Evolutionary conservation across 2,888 invertebrate genomes (phyloP).

Genomic region (Nowickia ferox): DNA sequence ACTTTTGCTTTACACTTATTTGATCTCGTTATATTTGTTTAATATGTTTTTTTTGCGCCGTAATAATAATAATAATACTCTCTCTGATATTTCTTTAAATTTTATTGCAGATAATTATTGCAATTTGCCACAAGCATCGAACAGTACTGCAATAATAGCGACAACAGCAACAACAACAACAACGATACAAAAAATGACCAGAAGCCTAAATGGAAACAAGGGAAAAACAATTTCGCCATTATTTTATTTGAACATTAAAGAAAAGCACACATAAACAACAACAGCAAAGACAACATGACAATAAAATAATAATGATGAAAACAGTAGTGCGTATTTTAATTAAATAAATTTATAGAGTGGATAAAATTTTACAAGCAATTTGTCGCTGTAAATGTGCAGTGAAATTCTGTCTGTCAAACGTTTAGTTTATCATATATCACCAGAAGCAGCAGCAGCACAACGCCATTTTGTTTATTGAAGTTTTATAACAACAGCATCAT

Average conservation of each 20-base stretch:
- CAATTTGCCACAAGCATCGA: constrained; percentile 65
- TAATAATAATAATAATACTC: constrained; percentile 26
- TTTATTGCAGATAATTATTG: constrained; percentile 72
- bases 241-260: constrained; percentile 71
- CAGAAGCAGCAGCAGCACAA: not conserved
- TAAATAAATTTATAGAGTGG: constrained; percentile 72
- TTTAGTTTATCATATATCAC: constrained; percentile 14
- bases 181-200: constrained; percentile 43
- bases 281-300: constrained; percentile 19
- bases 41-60: constrained; percentile 1
- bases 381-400: constrained; percentile 3
- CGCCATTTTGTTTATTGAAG: constrained; percentile 6
- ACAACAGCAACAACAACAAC: constrained; percentile 46
- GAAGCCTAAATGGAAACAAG: constrained; percentile 67
- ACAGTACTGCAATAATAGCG: constrained; percentile 45
- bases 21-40: constrained; percentile 27
- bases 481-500: constrained; percentile 12
- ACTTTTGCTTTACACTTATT: not conserved
- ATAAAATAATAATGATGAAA: constrained; percentile 40
- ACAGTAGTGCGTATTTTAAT: constrained; percentile 65
- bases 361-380: constrained; percentile 51
- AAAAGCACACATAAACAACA: constrained; percentile 44
- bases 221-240: constrained; percentile 63
- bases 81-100: constrained; percentile 38
- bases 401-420: constrained; percentile 21